phyloP scores from a whole-genome alignment of 2,888 invertebrate species.

The Meiosimyza decipiens region DNA sequence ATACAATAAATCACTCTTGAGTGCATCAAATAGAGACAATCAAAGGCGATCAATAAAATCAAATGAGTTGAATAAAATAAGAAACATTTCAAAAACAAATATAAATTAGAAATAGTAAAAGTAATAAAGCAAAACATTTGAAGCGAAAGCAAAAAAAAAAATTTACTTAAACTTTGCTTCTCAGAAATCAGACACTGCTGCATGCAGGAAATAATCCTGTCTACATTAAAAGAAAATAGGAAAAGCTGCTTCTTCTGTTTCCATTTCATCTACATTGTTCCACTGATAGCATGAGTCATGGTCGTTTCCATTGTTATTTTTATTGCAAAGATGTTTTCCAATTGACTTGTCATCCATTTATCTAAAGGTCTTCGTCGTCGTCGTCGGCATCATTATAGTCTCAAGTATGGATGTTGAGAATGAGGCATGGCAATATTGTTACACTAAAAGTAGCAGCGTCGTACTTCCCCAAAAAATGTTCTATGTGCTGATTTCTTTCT shows the following conservation, averaged over 20 bases:
- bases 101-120: neutral
- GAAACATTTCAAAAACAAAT: no score
- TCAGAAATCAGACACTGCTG: neutral
- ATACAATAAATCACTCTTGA: neutral
- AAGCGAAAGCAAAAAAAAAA: neutral
- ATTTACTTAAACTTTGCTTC: neutral
- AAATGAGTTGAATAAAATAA: constrained; percentile 4
- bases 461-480: no score
- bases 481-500: neutral
- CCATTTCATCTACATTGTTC: neutral
- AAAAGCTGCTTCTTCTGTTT: neutral
- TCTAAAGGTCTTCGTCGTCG: neutral
- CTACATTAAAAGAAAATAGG: neutral
- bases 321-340: constrained; percentile 12
- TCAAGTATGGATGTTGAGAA: no score
- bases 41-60: constrained; percentile 13
- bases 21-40: constrained; percentile 4
- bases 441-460: no score
- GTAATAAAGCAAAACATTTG: neutral
- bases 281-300: constrained; percentile 1
- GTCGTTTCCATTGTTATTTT: neutral
- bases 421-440: no score
- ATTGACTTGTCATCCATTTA: constrained; percentile 18
- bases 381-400: neutral
- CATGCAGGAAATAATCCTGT: neutral